Evolutionary conservation across 2,113 vertebrate genomes (phyloP).

Genomic region (Chiloscyllium plagiosum): DNA sequence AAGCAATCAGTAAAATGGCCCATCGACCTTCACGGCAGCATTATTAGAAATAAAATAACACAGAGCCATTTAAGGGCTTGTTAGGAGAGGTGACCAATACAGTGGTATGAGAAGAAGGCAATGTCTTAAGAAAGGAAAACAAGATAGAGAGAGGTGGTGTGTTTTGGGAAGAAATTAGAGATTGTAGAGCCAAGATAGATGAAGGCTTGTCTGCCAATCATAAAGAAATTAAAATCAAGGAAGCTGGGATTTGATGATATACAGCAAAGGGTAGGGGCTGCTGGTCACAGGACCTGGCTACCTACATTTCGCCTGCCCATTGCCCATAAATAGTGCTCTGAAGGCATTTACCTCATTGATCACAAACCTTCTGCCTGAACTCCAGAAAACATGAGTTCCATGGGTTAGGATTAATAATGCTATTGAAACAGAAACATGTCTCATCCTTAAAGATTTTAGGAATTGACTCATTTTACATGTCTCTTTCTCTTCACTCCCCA

Average conservation of each 20-base stretch:
- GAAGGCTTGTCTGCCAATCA: background rate
- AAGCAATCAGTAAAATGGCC: background rate
- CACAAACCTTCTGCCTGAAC: background rate
- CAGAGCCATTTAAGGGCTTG: background rate
- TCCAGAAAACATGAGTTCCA: background rate
- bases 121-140: background rate
- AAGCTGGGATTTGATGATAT: background rate
- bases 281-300: background rate
- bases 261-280: background rate
- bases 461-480: background rate
- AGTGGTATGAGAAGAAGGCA: background rate
- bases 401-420: background rate
- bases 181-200: background rate
- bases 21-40: background rate
- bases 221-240: background rate
- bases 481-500: too few relatives aligned
- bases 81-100: background rate
- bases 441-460: background rate
- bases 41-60: background rate
- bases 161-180: background rate
- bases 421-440: background rate
- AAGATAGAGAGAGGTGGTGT: background rate
- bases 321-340: background rate
- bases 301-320: background rate
- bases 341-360: background rate